Base-by-base conservation (phyloP, 1,140 invertebrate species). In the Drosophila teissieri region DNA sequence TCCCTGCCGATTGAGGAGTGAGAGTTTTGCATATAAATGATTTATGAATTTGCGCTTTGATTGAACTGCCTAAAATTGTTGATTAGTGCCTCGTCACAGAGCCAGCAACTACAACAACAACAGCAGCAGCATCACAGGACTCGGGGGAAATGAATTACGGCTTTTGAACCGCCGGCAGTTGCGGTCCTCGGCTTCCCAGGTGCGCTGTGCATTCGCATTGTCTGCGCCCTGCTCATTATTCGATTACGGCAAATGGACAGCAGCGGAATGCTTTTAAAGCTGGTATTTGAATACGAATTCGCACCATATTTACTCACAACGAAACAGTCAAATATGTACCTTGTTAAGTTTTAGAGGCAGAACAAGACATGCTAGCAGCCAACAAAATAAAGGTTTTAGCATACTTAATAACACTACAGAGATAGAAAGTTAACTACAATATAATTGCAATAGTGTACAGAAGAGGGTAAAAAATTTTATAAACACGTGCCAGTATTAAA, bases 11-110 rank as follows among this genome's bases (percentile, higher is more conserved):
- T 52, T 57, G 46, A 34, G 61, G 40, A 24, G 55, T 64, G 65
- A 48, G 62, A 73, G 75, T 80, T 80, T 88, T 88, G 83, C 83
- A 77, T 76, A 88, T 88, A 88, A 88, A 88, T 88, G 83, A 88
- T 88, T 88, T 88, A 88, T 88, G 83, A 88, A 88, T 83, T 82
- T 88, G 67, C 49, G 83, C 76, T 88, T 78, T 83, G 83, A 88
- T 89, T 89, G 84, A 83, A 78, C 80, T 79, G 83, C 48, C 83
- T 65, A 61, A 88, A 89, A 88, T 88, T 80, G 84, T 83, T 88
- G 83, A 88, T 88, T 88, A 89, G 79, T 83, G 80, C 84, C 70
- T 74, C 67, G 72, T 89, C 83, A 88, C 78, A 72, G 79, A 39
- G 61, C 67, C 65, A 77, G 61, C 61, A 78, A 61, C 70, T 55